These are phyloP conservation scores for Podarcis muralis DNA, from an alignment of 2,113 vertebrate genomes.

Conservation along the genomic window DNA sequence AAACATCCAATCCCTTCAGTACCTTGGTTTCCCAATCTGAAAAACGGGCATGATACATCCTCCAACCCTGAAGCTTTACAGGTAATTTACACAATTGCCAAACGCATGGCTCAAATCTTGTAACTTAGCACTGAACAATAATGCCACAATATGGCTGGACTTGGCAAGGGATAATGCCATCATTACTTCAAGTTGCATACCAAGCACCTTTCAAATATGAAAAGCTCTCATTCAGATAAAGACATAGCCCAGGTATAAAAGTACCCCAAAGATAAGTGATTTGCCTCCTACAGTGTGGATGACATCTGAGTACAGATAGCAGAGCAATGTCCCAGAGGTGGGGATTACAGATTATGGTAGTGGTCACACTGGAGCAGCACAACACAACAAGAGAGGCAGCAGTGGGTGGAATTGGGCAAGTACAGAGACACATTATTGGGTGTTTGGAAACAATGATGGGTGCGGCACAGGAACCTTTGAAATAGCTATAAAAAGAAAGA, in stretches of 20 bases:
- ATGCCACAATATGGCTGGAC: not conserved
- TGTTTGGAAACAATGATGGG: not conserved
- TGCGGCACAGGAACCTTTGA: not conserved
- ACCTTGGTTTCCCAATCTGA: not conserved
- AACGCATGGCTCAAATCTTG: not conserved
- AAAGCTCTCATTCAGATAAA: not conserved
- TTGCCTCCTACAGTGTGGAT: not conserved
- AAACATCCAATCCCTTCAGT: not conserved
- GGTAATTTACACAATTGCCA: not conserved
- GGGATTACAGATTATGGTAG: not conserved
- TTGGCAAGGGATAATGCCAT: not conserved
- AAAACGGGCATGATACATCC: not conserved
- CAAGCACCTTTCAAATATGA: not conserved
- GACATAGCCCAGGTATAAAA: not conserved
- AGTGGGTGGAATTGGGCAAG: not conserved
- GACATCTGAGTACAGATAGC: not conserved
- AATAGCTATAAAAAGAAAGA: not conserved
- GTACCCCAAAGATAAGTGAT: not conserved
- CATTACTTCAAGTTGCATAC: not conserved
- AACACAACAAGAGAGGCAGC: not conserved
- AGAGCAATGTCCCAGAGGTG: not conserved
- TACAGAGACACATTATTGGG: not conserved
- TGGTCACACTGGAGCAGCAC: too few species aligned
- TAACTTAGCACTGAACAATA: not conserved
- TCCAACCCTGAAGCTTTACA: not conserved